phyloP scores from a whole-genome alignment of 2,888 invertebrate genomes.

The Hypselothyrea guttata region DNA sequence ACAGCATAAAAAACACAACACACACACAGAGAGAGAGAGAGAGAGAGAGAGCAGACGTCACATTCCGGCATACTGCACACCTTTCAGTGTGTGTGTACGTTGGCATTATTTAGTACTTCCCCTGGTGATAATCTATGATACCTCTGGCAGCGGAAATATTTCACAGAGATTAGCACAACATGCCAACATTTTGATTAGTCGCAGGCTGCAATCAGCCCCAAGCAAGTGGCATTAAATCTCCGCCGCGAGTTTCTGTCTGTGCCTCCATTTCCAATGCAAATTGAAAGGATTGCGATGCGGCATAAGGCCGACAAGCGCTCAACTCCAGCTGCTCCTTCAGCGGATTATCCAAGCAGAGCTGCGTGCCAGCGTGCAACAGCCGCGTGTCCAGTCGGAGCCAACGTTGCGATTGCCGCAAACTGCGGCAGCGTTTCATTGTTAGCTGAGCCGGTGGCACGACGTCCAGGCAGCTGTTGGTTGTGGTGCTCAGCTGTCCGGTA shows the following conservation, averaged over 20 bases:
- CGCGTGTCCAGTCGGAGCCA: slow-evolving; percentile 78
- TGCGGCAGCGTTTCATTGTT: slow-evolving; percentile 31
- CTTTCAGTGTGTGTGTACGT: slow-evolving; percentile 23
- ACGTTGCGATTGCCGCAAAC: slow-evolving; percentile 44
- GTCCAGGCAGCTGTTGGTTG: slow-evolving; percentile 59
- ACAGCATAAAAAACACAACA: slow-evolving; percentile 11
- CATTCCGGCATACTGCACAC: slow-evolving; percentile 29
- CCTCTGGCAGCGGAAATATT: slow-evolving; percentile 60
- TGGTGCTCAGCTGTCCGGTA: slow-evolving; percentile 61
- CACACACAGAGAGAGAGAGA: too few relatives aligned
- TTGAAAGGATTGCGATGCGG: slow-evolving; percentile 80
- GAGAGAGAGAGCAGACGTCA: not conserved
- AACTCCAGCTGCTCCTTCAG: slow-evolving; percentile 67
- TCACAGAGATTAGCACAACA: slow-evolving; percentile 65
- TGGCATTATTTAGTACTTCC: slow-evolving; percentile 65
- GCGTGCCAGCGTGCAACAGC: slow-evolving; percentile 69
- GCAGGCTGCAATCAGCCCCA: slow-evolving; percentile 5
- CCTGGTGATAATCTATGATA: slow-evolving; percentile 46
- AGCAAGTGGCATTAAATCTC: slow-evolving; percentile 5
- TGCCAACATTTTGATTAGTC: slow-evolving; percentile 59
- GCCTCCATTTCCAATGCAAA: slow-evolving; percentile 80
- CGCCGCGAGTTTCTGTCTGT: slow-evolving; percentile 34
- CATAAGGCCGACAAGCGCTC: slow-evolving; percentile 73
- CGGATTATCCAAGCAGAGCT: slow-evolving; percentile 79
- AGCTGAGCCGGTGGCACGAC: slow-evolving; percentile 26